Conservation (phyloP, 23 tunicate genomes). For the Trididemnum nubilum region DNA sequence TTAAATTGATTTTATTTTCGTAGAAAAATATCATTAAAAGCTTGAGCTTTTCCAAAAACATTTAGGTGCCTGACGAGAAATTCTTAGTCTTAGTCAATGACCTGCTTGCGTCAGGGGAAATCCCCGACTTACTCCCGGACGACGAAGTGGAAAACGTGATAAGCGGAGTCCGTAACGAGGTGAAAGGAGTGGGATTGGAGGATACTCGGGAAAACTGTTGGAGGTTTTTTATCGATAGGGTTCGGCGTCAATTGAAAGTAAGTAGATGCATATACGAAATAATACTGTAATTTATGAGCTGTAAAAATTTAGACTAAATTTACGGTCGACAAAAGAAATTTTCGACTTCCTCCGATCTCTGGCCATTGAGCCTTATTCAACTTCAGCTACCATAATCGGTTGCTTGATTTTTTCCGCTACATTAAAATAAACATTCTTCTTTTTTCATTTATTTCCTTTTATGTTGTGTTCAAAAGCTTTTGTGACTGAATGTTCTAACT, state of each 20-base stretch:
- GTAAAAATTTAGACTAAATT: too few species aligned
- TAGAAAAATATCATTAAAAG: too few species aligned
- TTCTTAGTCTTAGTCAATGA: conserved; percentile 97
- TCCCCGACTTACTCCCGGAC: conserved; percentile 94
- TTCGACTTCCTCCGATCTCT: too few species aligned
- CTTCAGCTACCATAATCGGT: too few species aligned
- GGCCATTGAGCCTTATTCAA: too few species aligned
- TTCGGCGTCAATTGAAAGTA: conserved; percentile 86
- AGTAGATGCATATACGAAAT: background rate
- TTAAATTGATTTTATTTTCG: too few species aligned
- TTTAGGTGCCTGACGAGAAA: conserved; percentile 93
- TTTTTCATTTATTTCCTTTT: too few species aligned
- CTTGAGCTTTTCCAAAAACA: background rate
- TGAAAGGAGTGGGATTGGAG: conserved; percentile 93
- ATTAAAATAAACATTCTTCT: too few species aligned
- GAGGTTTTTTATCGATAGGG: conserved; percentile 98
- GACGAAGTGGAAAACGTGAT: conserved; percentile 93
- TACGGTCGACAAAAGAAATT: too few species aligned
- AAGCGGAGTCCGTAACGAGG: conserved; percentile 84
- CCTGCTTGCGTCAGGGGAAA: conserved; percentile 98
- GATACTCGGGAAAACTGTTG: conserved; percentile 98
- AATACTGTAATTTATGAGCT: background rate
- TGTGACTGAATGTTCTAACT: too few species aligned
- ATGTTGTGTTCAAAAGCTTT: too few species aligned
- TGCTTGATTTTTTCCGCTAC: too few species aligned